Percentiles rank a stretch among this genome's conserved stretches.
phyloP scores from a whole-genome alignment of 2,797 vertebrate genomes.

The Sebastes diaconus region DNA sequence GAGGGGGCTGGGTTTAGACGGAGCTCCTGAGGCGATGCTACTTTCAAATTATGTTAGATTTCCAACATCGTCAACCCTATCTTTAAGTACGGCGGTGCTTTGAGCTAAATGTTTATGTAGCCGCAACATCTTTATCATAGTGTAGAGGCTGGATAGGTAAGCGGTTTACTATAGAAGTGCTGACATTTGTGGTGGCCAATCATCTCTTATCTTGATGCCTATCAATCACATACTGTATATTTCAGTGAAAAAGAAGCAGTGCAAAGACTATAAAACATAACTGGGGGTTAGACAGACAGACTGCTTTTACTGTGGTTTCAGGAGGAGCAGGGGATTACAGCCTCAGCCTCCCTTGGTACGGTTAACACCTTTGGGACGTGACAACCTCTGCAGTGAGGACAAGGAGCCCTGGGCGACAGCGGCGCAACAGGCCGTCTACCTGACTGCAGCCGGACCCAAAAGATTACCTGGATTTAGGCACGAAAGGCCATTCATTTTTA shows the following conservation, averaged over 20 bases:
- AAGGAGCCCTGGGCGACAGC: neutral
- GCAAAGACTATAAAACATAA: constrained; percentile 1
- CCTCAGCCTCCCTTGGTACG: neutral
- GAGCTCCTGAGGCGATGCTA: too few relatives aligned
- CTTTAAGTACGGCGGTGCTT: too few relatives aligned
- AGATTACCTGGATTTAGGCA: constrained; percentile 17
- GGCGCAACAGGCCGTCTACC: neutral
- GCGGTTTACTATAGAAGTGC: neutral
- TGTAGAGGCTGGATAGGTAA: neutral
- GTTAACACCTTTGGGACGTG: constrained; percentile 5
- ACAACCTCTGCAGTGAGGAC: constrained; percentile 7
- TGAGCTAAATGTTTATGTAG: neutral
- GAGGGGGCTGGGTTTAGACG: rapidly evolving
- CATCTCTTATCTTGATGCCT: neutral
- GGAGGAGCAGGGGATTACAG: constrained; percentile 18
- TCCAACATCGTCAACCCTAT: too few relatives aligned
- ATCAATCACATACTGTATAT: neutral
- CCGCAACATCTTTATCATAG: neutral
- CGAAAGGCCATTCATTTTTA: neutral
- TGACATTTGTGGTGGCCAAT: neutral
- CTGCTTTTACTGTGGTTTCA: neutral
- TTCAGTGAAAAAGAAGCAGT: neutral
- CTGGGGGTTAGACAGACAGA: neutral
- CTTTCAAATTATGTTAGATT: rapidly evolving
- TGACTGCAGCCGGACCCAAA: neutral